Percentiles rank a stretch among this genome's conserved stretches.
phyloP scores from a whole-genome alignment of 2,888 invertebrate species.

The Octonoba sinensis region DNA sequence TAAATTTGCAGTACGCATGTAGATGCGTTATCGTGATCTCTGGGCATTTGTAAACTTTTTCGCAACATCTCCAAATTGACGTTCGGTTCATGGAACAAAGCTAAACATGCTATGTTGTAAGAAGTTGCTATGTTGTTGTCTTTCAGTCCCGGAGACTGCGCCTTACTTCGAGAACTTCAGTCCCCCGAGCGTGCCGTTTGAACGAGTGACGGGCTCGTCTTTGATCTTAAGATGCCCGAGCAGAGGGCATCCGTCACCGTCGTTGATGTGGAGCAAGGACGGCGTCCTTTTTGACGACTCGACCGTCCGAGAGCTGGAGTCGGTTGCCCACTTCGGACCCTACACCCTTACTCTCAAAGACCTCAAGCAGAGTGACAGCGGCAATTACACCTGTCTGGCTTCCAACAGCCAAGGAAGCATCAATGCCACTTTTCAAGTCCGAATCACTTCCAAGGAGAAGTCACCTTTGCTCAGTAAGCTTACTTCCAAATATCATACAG shows the following conservation, averaged over 20 bases:
- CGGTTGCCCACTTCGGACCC: constrained; percentile 22
- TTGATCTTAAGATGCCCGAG: constrained; percentile 42
- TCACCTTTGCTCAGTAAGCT: constrained; percentile 8
- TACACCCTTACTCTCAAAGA: constrained; percentile 73
- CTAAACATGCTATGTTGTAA: too few species aligned
- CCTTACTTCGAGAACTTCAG: constrained; percentile 47
- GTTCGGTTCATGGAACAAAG: too few species aligned
- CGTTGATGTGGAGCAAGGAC: constrained; percentile 47
- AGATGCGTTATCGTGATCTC: too few species aligned
- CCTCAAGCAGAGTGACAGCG: constrained; percentile 78
- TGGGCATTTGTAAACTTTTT: too few species aligned
- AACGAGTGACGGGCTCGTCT: constrained; percentile 23
- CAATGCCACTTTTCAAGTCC: constrained; percentile 77
- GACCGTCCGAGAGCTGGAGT: constrained; percentile 16
- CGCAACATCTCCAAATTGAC: too few species aligned
- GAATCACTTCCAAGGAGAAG: constrained; percentile 74
- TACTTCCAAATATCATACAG: too few species aligned
- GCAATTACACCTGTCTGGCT: constrained; percentile 79
- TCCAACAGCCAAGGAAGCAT: constrained; percentile 81
- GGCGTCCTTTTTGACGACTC: constrained; percentile 29
- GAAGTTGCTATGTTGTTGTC: too few species aligned
- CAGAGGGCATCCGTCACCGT: constrained; percentile 44
- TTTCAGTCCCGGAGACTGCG: constrained; percentile 40
- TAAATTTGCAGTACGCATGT: too few species aligned
- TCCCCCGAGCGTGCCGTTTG: constrained; percentile 33